phyloP scores from a whole-genome alignment of 2,113 vertebrate species.

The Catharus bicknelli region DNA sequence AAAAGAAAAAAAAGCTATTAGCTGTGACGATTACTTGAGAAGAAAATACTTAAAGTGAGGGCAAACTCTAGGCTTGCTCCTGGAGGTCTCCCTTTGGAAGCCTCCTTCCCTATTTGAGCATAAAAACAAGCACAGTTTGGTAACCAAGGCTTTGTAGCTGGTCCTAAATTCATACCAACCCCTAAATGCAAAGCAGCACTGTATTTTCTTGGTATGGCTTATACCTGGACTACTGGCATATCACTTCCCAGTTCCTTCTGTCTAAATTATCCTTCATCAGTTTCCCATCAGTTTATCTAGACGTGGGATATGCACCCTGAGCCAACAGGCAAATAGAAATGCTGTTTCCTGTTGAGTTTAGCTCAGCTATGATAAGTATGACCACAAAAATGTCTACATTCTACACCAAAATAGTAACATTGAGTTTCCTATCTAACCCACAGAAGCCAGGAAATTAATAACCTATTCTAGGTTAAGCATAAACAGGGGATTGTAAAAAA shows the following conservation, averaged over 20 bases:
- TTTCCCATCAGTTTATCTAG: neutral
- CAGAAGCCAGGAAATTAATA: conserved; percentile 73
- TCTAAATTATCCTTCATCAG: neutral
- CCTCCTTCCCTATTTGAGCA: neutral
- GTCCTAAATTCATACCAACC: neutral
- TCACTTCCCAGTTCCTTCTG: neutral
- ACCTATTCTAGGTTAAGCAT: conserved; percentile 49
- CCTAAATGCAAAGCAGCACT: neutral
- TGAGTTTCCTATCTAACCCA: conserved; percentile 62
- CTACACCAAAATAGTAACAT: conserved; percentile 70
- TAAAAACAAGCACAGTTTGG: neutral
- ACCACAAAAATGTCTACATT: conserved; percentile 42
- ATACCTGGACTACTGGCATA: neutral
- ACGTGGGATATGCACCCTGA: neutral
- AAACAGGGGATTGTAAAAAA: neutral
- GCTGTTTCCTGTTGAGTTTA: conserved; percentile 49
- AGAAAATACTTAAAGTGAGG: neutral
- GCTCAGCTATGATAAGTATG: neutral
- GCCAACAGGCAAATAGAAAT: conserved; percentile 2
- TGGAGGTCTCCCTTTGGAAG: neutral
- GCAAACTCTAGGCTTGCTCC: neutral
- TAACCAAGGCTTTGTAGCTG: neutral
- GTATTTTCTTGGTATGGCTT: neutral
- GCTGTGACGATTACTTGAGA: neutral
- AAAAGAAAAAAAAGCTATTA: neutral